phyloP scores from a whole-genome alignment of 1,140 invertebrate species.

The Cephus cinctus region DNA sequence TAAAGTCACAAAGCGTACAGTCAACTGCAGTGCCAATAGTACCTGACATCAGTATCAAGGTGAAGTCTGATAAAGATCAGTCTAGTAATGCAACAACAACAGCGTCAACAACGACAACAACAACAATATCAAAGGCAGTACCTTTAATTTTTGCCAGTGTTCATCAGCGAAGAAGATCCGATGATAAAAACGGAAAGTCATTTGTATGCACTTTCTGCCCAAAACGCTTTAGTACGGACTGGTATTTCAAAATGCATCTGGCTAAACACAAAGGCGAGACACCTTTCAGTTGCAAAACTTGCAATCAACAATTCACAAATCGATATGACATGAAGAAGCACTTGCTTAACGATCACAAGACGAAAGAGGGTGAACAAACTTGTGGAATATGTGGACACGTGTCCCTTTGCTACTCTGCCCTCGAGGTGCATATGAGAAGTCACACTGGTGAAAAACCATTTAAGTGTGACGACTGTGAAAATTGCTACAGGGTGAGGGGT shows the following conservation, averaged over 20 bases:
- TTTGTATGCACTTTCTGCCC: conserved; percentile 44
- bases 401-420: conserved; percentile 12
- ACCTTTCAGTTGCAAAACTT: conserved; percentile 36
- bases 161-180: conserved; percentile 23
- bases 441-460: conserved; percentile 6
- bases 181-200: conserved; percentile 25
- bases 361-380: conserved; percentile 18
- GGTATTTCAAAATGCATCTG: conserved; percentile 49
- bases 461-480: conserved; percentile 28
- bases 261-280: conserved; percentile 42
- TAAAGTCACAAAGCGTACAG: not conserved
- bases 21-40: no score
- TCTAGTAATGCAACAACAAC: not conserved
- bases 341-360: conserved; percentile 30
- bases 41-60: no score
- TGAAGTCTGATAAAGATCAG: not conserved
- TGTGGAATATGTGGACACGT: conserved; percentile 28
- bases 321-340: conserved; percentile 43
- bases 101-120: not conserved
- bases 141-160: no score
- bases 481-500: conserved; percentile 14
- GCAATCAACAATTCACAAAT: conserved; percentile 37
- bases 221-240: conserved; percentile 45
- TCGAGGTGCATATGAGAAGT: conserved; percentile 20
- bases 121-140: not conserved